Percentiles rank a stretch among this genome's conserved stretches.
phyloP scores from a whole-genome alignment of 1,140 invertebrate genomes.

The Homalodisca vitripennis region DNA sequence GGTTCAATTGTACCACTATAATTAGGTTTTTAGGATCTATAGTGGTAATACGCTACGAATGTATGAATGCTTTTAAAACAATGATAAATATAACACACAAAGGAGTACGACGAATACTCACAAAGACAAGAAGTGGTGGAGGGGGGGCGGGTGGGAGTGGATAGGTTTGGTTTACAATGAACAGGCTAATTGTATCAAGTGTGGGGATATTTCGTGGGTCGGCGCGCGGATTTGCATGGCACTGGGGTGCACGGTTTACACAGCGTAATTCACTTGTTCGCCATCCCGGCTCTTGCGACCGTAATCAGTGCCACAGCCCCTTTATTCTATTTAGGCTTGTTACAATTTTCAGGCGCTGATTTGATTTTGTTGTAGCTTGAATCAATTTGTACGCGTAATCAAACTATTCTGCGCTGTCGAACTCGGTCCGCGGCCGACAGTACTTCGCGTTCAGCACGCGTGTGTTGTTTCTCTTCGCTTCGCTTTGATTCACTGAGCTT shows the following conservation, averaged over 20 bases:
- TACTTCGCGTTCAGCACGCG: too few relatives aligned
- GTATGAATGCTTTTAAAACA: too few relatives aligned
- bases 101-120: too few relatives aligned
- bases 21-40: too few relatives aligned
- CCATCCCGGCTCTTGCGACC: background rate
- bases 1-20: too few relatives aligned
- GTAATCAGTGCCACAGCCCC: slow-evolving; percentile 26
- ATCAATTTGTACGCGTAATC: slow-evolving; percentile 22
- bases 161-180: slow-evolving; percentile 20
- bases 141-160: background rate
- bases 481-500: too few relatives aligned
- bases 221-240: slow-evolving; percentile 5
- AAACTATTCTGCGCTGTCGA: slow-evolving; percentile 4
- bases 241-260: background rate
- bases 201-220: slow-evolving; percentile 26
- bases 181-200: slow-evolving; percentile 27
- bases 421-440: too few relatives aligned
- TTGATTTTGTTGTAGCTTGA: slow-evolving; percentile 26
- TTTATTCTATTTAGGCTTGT: slow-evolving; percentile 28
- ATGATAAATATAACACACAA: too few relatives aligned
- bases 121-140: too few relatives aligned
- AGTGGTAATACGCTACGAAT: too few relatives aligned
- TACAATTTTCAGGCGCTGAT: slow-evolving; percentile 28
- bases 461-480: too few relatives aligned
- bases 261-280: slow-evolving; percentile 4